Percentiles rank a stretch among this genome's conserved stretches.
Evolutionary conservation across 2,888 invertebrate species (phyloP).

Genomic region (Lasius fuliginosus): DNA sequence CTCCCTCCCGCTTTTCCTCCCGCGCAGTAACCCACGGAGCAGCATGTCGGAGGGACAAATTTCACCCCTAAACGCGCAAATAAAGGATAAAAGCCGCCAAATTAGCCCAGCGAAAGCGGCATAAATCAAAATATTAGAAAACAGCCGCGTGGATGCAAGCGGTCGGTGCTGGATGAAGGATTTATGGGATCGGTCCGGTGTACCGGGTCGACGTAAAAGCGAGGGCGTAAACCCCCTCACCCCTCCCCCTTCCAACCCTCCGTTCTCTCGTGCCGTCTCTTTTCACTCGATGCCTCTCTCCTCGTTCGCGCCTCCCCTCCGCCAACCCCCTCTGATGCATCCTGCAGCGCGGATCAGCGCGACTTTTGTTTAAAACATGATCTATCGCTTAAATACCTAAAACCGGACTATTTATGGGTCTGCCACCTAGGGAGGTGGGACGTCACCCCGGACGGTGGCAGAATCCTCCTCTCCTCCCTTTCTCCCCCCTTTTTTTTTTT

Average conservation of each 20-base stretch:
- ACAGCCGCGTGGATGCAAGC: constrained; percentile 78
- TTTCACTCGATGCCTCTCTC: constrained; percentile 54
- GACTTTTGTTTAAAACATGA: constrained; percentile 86
- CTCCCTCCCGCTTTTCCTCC: constrained; percentile 24
- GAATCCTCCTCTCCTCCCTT: constrained; percentile 43
- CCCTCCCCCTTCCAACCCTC: constrained; percentile 13
- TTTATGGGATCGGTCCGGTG: constrained; percentile 82
- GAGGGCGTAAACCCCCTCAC: constrained; percentile 71
- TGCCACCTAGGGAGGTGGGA: constrained; percentile 59
- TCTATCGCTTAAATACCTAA: constrained; percentile 85
- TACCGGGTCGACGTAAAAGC: constrained; percentile 75
- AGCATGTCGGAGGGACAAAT: constrained; percentile 77
- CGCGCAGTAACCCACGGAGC: not conserved
- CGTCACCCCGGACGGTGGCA: constrained; percentile 44
- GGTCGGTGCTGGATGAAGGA: constrained; percentile 81
- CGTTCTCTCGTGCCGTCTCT: constrained; percentile 58
- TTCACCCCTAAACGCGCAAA: constrained; percentile 84
- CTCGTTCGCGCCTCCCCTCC: constrained; percentile 62
- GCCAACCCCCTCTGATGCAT: constrained; percentile 66
- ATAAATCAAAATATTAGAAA: constrained; percentile 86
- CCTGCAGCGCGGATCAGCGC: constrained; percentile 80
- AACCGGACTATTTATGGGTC: constrained; percentile 83
- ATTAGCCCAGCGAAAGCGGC: constrained; percentile 85
- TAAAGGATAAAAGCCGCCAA: constrained; percentile 84
- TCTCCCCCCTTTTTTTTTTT: constrained; percentile 60